A percentile compares a stretch with the other conserved stretches of the same genome.
phyloP scores from a whole-genome alignment of 1,140 invertebrate species.

The Orussus abietinus region DNA sequence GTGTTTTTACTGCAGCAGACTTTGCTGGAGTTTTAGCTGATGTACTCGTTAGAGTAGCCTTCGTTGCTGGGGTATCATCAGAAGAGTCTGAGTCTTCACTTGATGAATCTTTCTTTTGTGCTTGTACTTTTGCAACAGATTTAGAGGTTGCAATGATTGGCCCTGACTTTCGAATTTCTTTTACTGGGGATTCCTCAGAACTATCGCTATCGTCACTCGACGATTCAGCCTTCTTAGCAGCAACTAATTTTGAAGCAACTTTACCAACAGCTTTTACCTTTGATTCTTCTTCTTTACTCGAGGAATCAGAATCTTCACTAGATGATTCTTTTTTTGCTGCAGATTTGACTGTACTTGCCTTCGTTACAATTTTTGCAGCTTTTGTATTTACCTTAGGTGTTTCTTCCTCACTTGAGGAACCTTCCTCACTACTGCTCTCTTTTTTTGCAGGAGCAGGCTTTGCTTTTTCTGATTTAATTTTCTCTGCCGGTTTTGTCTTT shows the following conservation, averaged over 20 bases:
- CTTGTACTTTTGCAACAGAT: slow-evolving; percentile 18
- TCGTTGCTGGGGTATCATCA: slow-evolving; percentile 19
- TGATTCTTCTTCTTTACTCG: slow-evolving; percentile 13
- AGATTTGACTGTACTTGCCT: slow-evolving; percentile 12
- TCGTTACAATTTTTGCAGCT: slow-evolving; percentile 4
- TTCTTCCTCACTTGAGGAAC: slow-evolving; percentile 36
- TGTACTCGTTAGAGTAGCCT: not conserved
- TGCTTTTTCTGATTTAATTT: slow-evolving; percentile 13
- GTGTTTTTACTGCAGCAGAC: slow-evolving; percentile 9
- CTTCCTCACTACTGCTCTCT: slow-evolving; percentile 39
- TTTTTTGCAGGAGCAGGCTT: slow-evolving; percentile 18
- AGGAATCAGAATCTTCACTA: slow-evolving; percentile 26
- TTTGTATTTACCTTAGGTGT: slow-evolving; percentile 11
- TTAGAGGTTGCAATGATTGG: slow-evolving; percentile 4
- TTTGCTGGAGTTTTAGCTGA: slow-evolving; percentile 8
- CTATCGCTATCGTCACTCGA: slow-evolving; percentile 32
- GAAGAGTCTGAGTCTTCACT: slow-evolving; percentile 28
- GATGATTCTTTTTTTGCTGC: slow-evolving; percentile 18
- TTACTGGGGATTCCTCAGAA: slow-evolving; percentile 19
- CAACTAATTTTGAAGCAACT: slow-evolving; percentile 10
- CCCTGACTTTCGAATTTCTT: slow-evolving; percentile 9
- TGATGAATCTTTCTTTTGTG: slow-evolving; percentile 15
- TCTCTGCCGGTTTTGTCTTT: slow-evolving; percentile 21
- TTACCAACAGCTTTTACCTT: slow-evolving; percentile 8
- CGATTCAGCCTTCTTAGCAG: slow-evolving; percentile 13